These are phyloP conservation scores for Melanargia galathea DNA, from an alignment of 2,888 invertebrate species.

Conservation along the genomic window DNA sequence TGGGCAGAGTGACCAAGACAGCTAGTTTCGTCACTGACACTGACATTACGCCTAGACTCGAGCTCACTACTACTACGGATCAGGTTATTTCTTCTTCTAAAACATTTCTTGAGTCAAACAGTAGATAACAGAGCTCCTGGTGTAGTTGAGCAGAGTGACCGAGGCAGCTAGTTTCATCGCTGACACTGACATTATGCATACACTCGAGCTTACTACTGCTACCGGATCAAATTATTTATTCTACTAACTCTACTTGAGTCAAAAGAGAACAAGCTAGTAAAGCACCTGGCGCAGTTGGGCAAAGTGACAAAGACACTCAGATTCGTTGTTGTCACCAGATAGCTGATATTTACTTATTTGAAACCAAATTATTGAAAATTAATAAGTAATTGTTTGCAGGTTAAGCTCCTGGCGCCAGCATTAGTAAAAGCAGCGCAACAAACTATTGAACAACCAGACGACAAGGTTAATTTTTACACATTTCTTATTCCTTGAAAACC, in stretches of 20 bases:
- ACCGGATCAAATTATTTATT: too few relatives aligned
- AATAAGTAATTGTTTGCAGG: conserved; percentile 53
- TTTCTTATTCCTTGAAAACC: too few relatives aligned
- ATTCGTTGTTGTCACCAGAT: too few relatives aligned
- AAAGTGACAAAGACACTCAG: too few relatives aligned
- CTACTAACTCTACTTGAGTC: background rate
- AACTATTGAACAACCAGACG: conserved; percentile 55
- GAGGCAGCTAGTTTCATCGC: conserved; percentile 95
- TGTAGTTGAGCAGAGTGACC: conserved; percentile 92
- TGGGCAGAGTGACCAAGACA: conserved; percentile 92
- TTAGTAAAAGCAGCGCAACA: conserved; percentile 68
- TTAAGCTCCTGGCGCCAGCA: conserved; percentile 66
- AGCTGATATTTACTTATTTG: too few relatives aligned
- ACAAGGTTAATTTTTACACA: conserved; percentile 53
- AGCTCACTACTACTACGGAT: conserved; percentile 52
- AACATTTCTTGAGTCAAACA: conserved; percentile 50
- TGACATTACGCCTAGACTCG: conserved; percentile 43
- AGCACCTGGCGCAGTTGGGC: too few relatives aligned
- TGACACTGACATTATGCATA: conserved; percentile 46
- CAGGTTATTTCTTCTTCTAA: conserved; percentile 45
- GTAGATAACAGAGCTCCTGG: conserved; percentile 91
- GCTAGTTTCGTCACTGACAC: conserved; percentile 90
- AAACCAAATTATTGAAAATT: too few relatives aligned
- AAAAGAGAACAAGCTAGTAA: too few relatives aligned
- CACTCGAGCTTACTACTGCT: conserved; percentile 39